Conservation (phyloP, 2,113 vertebrate species). For the Petromus typicus region DNA sequence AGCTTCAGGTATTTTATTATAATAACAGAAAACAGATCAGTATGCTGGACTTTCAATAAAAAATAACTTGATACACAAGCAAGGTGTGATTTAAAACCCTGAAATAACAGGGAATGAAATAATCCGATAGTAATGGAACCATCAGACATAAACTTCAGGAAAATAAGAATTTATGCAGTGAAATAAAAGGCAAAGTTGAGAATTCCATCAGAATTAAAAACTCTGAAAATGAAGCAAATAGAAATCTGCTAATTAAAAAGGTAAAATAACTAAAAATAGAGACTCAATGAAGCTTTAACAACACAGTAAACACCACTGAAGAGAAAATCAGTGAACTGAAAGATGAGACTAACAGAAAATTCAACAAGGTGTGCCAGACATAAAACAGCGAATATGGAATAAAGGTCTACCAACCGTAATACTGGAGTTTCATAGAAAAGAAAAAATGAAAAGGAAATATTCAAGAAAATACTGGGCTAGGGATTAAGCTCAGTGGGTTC, state of each 20-base stretch:
- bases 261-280: neutral
- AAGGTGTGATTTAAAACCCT: neutral
- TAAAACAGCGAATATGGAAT: neutral
- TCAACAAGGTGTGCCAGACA: neutral
- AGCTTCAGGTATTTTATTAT: neutral
- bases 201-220: conserved; percentile 37
- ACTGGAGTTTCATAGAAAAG: neutral
- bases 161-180: neutral
- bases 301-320: neutral
- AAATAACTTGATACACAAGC: neutral
- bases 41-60: neutral
- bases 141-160: conserved; percentile 7
- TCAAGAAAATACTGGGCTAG: too few relatives aligned
- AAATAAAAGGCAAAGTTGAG: conserved; percentile 24
- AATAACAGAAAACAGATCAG: neutral
- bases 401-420: neutral
- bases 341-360: neutral
- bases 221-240: conserved; percentile 39
- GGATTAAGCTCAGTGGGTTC: too few relatives aligned
- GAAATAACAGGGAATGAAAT: neutral
- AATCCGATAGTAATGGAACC: neutral
- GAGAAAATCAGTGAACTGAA: neutral
- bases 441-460: conserved; percentile 5
- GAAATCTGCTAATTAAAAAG: conserved; percentile 35
- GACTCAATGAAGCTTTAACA: neutral